Evolutionary conservation across 1,140 invertebrate species (phyloP), one percentile per base, ranked within the genome.

Genomic region (Bombus impatiens): DNA sequence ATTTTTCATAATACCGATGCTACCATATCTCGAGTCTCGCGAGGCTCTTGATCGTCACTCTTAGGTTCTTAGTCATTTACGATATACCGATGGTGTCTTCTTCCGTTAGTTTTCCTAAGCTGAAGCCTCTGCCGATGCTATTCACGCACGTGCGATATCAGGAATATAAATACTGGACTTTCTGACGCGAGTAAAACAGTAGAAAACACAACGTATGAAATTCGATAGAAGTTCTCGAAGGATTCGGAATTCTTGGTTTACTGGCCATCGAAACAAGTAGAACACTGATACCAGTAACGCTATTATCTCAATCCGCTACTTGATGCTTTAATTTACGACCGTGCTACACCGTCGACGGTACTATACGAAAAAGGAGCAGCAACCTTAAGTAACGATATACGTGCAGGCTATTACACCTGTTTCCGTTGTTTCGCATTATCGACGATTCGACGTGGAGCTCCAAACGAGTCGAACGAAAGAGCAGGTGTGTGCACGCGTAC

Each of bases 371-470:
- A 65, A 65, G 28, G 12, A 32, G n/a, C 28, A 65, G 62, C 28
- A 32, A 32, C 10, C 9, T 65, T 32, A n/a, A 65, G 62, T 32
- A 67, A 67, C 62, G 62, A 67, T 32, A 32, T 15, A 67, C 62
- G 62, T 2, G 62, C 13, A 67, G 62, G 62, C 62, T 32, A n/a
- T 68, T 35, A 40, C 25, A 57, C 40, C 47, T 47, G 28, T 57
- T 13, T 42, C 53, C 42, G 6, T 68, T 78, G 68, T 86, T 59
- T 62, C n/a, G 53, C 35, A 13, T 78, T 37, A 82, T 80, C 84
- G 78, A 81, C 77, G 83, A 76, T 47, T 65, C 59, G 59, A 25
- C 25, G n/a, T 6, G 13, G 1, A 59, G 10, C n/a, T 32, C 62
- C 5, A 18, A 15, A 13, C 62, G 32, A 67, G n/a, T 18, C n/a